Evolutionary conservation across 2,888 invertebrate species (phyloP).

Genomic region (Alviniconcha strummeri): DNA sequence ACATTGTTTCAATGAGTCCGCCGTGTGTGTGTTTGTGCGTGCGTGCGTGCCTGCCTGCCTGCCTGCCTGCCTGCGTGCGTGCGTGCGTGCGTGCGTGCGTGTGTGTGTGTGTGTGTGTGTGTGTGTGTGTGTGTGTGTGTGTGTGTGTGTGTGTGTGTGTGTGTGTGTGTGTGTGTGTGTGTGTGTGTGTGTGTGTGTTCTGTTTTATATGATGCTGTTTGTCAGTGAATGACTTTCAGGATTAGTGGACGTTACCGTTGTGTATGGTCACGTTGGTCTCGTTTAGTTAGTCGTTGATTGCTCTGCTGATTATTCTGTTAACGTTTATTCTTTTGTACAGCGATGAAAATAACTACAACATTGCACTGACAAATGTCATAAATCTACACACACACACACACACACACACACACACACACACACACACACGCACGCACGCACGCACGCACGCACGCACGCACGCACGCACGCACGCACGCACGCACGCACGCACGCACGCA

Average conservation of each 20-base stretch:
- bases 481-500: neutral
- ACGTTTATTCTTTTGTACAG: too few relatives aligned
- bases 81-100: neutral
- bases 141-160: neutral
- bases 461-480: neutral
- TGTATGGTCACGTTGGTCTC: neutral
- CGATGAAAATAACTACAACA: neutral
- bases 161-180: neutral
- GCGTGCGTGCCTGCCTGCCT: too few relatives aligned
- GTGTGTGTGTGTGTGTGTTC: neutral
- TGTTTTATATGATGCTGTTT: neutral
- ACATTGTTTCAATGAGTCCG: too few relatives aligned
- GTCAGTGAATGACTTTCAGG: neutral
- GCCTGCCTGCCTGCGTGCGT: neutral
- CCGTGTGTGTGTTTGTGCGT: too few relatives aligned
- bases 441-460: neutral
- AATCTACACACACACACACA: neutral
- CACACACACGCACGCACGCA: neutral
- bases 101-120: neutral
- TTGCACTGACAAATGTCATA: neutral
- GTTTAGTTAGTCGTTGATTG: too few relatives aligned
- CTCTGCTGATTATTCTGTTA: too few relatives aligned
- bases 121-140: neutral
- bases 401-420: slow-evolving; percentile 12
- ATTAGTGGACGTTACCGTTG: neutral